Base-by-base conservation (phyloP, 2,113 vertebrate species). In the Prunella fulvescens region DNA sequence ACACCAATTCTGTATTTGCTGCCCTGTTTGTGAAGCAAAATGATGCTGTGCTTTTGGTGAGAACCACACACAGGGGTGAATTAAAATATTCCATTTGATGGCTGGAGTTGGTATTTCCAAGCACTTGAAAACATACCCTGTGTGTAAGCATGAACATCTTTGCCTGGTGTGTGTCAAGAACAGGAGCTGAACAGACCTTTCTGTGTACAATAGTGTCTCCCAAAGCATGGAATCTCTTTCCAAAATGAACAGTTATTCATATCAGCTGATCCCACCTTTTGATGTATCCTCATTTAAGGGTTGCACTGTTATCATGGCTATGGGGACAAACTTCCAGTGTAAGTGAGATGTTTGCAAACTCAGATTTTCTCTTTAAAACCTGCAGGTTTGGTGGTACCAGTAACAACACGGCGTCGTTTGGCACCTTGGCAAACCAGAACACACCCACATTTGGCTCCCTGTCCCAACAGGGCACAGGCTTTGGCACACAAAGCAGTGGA, bases 321-420 rank as follows among this genome's bases (percentile, higher is more conserved):
- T 40, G 33, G 45, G 39, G 11, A 23, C 17, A 58, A 19, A 33
- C 42, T 88, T 56, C 14, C 31, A 35, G 16, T 44, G 26, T 48
- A 4, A 70, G 51, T 40, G n/a, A 58, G 19, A 28, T 39, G 35
- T 33, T 78, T 90, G 19, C 61, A 74, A 44, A 81, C 45, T n/a
- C 9, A 19, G 4, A 2, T 33, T 58, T 65, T 94, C 72, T 92
- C 62, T 29, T 72, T 14, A n/a, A 40, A 39, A 28, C 31, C 85
- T 88, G 25, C 97, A 99, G 99, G 78, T 99, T 99, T 66, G 98
- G 98, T 48, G 98, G 98, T 44, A 98, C 98, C 71, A 97, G 98
- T 66, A 94, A 96, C 70, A 98, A 80, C 29, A 98, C 97, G 1
- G 98, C 98, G 0, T 98, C 99, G 0, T 99, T 99, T 15, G 99